phyloP scores from a whole-genome alignment of 1,140 invertebrate genomes.

The Cardiocondyla obscurior region DNA sequence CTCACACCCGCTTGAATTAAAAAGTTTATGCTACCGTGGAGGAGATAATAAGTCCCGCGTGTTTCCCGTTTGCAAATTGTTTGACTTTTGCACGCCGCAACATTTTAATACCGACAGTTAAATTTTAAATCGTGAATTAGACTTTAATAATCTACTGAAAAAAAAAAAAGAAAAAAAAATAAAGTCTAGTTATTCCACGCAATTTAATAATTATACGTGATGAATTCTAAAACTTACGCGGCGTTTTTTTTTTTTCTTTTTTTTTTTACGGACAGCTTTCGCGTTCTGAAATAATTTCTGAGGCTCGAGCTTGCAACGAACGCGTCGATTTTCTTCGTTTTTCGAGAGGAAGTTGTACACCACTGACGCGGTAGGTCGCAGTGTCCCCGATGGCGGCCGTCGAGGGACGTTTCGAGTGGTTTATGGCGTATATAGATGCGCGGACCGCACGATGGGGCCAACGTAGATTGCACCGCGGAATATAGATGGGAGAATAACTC shows the following conservation, averaged over 20 bases:
- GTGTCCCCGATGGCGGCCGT: conserved; percentile 54
- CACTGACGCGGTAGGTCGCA: conserved; percentile 37
- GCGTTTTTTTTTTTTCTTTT: too few species aligned
- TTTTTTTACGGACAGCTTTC: not conserved
- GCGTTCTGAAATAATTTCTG: not conserved
- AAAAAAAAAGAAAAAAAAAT: too few species aligned
- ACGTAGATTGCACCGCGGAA: conserved; percentile 70
- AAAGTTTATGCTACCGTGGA: not conserved
- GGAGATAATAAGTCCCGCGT: not conserved
- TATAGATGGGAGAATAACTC: conserved; percentile 75
- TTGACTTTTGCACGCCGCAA: too few species aligned
- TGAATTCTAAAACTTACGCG: not conserved
- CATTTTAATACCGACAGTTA: not conserved
- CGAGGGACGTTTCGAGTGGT: conserved; percentile 69
- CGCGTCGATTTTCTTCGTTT: not conserved
- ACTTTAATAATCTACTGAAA: not conserved
- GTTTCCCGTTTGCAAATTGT: too few species aligned
- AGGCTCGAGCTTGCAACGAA: not conserved
- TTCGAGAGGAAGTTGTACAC: conserved; percentile 40
- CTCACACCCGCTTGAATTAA: not conserved
- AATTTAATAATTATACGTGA: not conserved
- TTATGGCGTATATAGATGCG: conserved; percentile 70
- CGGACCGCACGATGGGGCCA: conserved; percentile 56
- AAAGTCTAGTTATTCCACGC: not conserved
- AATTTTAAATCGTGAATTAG: not conserved